Conservation (phyloP, 1,140 invertebrate species). For the Philotrypesis tridentata region DNA sequence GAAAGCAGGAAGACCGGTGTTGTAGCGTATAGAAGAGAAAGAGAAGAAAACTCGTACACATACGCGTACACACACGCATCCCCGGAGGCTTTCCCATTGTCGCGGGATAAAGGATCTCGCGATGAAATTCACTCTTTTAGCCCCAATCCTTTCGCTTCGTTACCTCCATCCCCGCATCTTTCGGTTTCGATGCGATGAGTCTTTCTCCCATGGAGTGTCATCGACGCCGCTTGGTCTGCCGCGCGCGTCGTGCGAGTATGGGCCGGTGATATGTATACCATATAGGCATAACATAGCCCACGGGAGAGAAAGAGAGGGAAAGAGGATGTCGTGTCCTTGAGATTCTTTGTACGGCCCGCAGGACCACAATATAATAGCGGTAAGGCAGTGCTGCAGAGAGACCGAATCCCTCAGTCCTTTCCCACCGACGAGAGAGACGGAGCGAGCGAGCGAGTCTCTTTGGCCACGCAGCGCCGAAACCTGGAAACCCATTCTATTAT, state of each 20-base stretch:
- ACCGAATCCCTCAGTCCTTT: constrained; percentile 56
- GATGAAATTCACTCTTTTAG: constrained; percentile 35
- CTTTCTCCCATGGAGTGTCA: not conserved
- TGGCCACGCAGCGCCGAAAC: constrained; percentile 58
- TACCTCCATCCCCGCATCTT: constrained; percentile 39
- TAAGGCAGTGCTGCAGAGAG: not conserved
- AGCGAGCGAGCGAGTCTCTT: not conserved
- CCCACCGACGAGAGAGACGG: constrained; percentile 59
- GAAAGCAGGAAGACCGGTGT: constrained; percentile 1
- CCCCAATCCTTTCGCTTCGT: constrained; percentile 54
- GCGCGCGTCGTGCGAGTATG: not conserved
- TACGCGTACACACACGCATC: not conserved
- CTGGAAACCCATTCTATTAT: constrained; percentile 68
- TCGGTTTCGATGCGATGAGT: not conserved
- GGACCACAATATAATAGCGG: constrained; percentile 28
- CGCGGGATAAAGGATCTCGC: constrained; percentile 16
- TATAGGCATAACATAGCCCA: too few relatives aligned
- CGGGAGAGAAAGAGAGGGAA: too few relatives aligned
- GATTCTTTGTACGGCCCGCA: constrained; percentile 35
- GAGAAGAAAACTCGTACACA: not conserved
- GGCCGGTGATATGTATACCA: too few relatives aligned
- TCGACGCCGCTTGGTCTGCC: not conserved
- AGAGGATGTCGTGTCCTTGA: constrained; percentile 50
- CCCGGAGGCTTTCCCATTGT: constrained; percentile 13
- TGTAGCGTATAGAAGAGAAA: too few relatives aligned